Conservation (phyloP, 2,797 vertebrate species). For the Glyptemys insculpta region DNA sequence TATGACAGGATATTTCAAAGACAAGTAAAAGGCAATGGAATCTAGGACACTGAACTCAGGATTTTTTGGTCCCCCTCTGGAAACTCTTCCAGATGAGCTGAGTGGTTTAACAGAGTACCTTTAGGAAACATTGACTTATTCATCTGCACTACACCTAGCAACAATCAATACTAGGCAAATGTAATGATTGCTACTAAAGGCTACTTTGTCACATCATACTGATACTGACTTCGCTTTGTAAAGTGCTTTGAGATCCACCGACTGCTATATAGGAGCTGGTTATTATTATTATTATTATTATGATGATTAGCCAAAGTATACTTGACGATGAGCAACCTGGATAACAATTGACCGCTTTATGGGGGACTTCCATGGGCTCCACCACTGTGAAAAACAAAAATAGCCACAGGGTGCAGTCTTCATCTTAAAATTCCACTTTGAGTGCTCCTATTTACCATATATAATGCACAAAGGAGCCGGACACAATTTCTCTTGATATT, state of each 20-base stretch:
- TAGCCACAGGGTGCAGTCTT: not conserved
- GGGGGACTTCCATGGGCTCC: not conserved
- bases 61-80: not conserved
- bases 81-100: not conserved
- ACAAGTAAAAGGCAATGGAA: not conserved
- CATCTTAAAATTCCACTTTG: not conserved
- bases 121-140: not conserved
- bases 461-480: not conserved
- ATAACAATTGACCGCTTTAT: not conserved
- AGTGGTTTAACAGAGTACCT: not conserved
- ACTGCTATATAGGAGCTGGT: not conserved
- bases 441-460: not conserved
- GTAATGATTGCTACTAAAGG: not conserved
- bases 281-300: not conserved
- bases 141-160: not conserved
- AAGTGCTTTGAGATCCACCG: not conserved
- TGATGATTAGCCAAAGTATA: not conserved
- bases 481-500: not conserved
- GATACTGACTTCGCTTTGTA: not conserved
- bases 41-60: not conserved
- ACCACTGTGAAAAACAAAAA: not conserved
- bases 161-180: not conserved
- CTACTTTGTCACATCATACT: not conserved
- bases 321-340: not conserved
- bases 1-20: not conserved